phyloP scores from a whole-genome alignment of 2,113 vertebrate species.

The Delphinus delphis region DNA sequence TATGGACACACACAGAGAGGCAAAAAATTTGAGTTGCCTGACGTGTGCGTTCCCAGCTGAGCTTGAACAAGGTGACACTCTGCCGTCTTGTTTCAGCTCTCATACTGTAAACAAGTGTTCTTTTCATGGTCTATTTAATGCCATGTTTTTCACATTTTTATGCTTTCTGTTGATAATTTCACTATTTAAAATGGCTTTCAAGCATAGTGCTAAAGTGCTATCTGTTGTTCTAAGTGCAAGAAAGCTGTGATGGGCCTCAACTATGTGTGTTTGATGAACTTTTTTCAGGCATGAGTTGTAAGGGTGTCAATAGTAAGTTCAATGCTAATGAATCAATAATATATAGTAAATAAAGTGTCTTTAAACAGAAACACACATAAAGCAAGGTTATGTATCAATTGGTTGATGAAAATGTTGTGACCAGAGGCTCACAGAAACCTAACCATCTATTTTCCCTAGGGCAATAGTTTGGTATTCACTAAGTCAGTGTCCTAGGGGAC shows the following conservation, averaged over 20 bases:
- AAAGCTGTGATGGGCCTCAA: neutral
- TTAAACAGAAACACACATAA: constrained; percentile 4
- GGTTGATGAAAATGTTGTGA: neutral
- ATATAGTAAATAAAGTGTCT: neutral
- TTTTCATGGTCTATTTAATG: neutral
- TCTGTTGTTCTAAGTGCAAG: neutral
- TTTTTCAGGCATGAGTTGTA: neutral
- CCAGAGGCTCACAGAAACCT: neutral
- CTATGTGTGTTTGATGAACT: rapidly evolving
- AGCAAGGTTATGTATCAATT: neutral
- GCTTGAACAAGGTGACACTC: rapidly evolving
- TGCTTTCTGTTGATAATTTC: neutral
- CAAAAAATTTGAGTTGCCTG: neutral
- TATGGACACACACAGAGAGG: neutral
- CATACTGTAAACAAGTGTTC: neutral
- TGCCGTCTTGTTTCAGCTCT: neutral
- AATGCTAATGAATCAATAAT: neutral
- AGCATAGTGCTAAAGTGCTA: neutral
- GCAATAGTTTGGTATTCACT: neutral
- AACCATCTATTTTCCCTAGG: neutral
- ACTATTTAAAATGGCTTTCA: neutral
- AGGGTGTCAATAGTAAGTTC: neutral
- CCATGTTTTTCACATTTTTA: neutral
- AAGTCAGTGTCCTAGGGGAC: neutral
- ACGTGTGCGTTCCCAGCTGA: neutral